phyloP scores from a whole-genome alignment of 2,113 vertebrate genomes.

The Platichthys stellatus region DNA sequence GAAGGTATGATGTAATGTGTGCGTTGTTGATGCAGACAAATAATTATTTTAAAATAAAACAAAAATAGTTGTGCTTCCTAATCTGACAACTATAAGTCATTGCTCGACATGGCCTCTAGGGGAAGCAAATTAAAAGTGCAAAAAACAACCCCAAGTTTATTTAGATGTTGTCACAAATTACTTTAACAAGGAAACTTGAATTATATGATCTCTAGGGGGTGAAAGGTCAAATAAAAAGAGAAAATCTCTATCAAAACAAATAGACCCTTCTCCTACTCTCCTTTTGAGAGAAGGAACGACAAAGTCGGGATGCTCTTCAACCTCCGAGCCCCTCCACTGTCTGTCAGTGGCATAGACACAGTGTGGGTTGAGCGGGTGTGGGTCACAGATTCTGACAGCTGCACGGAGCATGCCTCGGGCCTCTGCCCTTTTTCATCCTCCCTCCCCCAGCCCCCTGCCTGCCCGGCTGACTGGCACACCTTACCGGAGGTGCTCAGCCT shows the following conservation, averaged over 20 bases:
- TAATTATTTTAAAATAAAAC: background rate
- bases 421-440: conserved; percentile 43
- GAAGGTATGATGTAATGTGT: background rate
- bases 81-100: background rate
- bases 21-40: background rate
- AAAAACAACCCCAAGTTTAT: conserved; percentile 3
- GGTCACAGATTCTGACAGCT: conserved; percentile 65
- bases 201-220: too few species aligned
- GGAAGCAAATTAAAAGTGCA: too few species aligned
- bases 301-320: background rate
- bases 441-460: background rate
- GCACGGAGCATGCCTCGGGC: conserved; percentile 43
- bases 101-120: background rate
- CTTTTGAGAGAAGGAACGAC: too few species aligned
- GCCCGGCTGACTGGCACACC: conserved; percentile 43
- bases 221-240: conserved; percentile 11
- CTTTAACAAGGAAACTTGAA: conserved; percentile 14
- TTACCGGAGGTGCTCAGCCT: conserved; percentile 40
- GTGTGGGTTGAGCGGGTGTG: conserved; percentile 18
- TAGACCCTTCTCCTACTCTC: too few species aligned
- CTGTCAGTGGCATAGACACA: conserved; percentile 28
- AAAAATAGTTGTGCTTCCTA: background rate
- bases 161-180: conserved; percentile 7
- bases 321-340: conserved; percentile 17
- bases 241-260: conserved; percentile 19